Evolutionary conservation across 2,888 invertebrate genomes (phyloP).

Genomic region (Stramonita haemastoma): DNA sequence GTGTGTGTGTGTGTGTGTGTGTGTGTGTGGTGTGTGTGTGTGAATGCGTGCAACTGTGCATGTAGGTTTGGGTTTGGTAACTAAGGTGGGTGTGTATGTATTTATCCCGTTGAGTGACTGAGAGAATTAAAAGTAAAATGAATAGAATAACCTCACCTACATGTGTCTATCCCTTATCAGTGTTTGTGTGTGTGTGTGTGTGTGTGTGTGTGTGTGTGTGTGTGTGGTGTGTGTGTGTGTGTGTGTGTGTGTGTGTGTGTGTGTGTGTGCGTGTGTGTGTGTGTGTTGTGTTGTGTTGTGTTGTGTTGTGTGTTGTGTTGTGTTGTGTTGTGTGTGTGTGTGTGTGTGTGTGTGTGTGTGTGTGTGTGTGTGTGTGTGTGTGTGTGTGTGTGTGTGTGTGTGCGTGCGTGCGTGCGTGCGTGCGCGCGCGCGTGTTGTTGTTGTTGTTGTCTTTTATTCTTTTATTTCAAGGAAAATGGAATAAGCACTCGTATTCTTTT

Average conservation of each 20-base stretch:
- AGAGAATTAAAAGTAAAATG: too few relatives aligned
- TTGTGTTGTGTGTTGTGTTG: too few relatives aligned
- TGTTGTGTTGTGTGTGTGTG: slow-evolving; percentile 10
- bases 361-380: slow-evolving; percentile 18
- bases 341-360: not conserved
- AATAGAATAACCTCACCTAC: too few relatives aligned
- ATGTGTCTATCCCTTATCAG: too few relatives aligned
- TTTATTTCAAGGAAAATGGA: too few relatives aligned
- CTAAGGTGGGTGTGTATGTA: not conserved
- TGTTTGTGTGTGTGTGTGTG: not conserved
- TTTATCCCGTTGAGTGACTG: too few relatives aligned
- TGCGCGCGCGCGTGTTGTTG: too few relatives aligned
- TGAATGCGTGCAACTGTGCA: not conserved
- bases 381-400: not conserved
- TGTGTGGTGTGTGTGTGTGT: slow-evolving; percentile 10
- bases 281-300: too few relatives aligned
- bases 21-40: not conserved
- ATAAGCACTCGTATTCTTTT: too few relatives aligned
- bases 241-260: not conserved
- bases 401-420: not conserved
- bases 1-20: not conserved
- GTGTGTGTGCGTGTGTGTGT: slow-evolving; percentile 26
- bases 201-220: slow-evolving; percentile 5
- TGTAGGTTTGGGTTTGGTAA: slow-evolving; percentile 20
- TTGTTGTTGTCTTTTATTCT: too few relatives aligned